Evolutionary conservation across 2,797 vertebrate species (phyloP).

Genomic region (Uromys caudimaculatus): DNA sequence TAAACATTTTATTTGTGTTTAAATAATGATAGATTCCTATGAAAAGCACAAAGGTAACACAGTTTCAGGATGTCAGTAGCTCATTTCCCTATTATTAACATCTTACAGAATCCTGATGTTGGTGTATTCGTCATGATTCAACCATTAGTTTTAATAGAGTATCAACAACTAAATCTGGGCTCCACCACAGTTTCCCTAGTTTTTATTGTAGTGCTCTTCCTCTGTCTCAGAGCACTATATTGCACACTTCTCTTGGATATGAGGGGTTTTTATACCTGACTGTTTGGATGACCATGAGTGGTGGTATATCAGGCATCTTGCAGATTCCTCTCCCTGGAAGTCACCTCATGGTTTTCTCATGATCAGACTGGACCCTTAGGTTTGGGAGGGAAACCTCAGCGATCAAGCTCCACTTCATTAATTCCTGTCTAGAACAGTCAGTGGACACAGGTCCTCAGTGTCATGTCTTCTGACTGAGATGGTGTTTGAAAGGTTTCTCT

Average conservation of each 20-base stretch:
- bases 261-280: background rate
- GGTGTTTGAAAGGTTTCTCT: background rate
- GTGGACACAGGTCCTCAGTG: background rate
- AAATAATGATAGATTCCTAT: background rate
- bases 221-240: background rate
- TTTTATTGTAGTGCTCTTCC: background rate
- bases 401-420: background rate
- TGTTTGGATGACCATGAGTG: background rate
- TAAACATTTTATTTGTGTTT: background rate
- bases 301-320: background rate
- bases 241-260: background rate
- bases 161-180: background rate
- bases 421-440: background rate
- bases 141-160: background rate
- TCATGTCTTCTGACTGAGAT: background rate
- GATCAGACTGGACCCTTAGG: background rate
- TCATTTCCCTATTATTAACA: background rate
- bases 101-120: background rate
- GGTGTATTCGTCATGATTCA: background rate
- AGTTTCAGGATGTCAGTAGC: background rate
- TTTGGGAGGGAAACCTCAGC: background rate
- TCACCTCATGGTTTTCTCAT: conserved; percentile 3
- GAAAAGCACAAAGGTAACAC: background rate
- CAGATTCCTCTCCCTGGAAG: background rate
- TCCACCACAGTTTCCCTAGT: background rate